Evolutionary conservation across 1,140 invertebrate species (phyloP), one percentile per base, ranked within the genome.

Genomic region (Caenorhabditis briggsae): DNA sequence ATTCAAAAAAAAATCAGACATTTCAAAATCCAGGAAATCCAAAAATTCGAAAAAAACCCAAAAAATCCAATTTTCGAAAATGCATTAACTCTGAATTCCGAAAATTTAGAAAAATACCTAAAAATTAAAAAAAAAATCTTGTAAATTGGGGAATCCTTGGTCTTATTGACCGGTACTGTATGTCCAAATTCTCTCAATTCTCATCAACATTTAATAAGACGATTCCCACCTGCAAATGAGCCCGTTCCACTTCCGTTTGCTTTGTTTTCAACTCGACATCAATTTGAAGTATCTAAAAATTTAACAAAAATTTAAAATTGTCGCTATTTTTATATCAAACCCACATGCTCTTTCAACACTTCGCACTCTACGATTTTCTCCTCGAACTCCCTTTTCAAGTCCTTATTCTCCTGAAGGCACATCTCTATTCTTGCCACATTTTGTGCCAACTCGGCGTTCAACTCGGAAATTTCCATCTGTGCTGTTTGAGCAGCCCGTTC

Each of bases 271-370:
- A 23, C 20, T 78, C 70, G 3, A 14, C 7, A 12, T 78, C 70
- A n/a, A 78, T 78, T 78, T 78, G 70, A 11, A 20, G n/a, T 9
- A 78, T 50, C 70, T 78, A 11, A 53, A 78, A 78, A 50, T 11
- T 33, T 41, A 12, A 2, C 18, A 12, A 16, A 2, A 8, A 46
- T 43, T n/a, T 0, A 43, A 5, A 2, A 70, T 41, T n/a, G 18
- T 78, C 50, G 1, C n/a, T 5, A 12, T 46, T 78, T 12, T 46
- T 50, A 53, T 33, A n/a, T 9, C 5, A 50, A 50, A 50, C 70
- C 50, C 3, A 78, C 70, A 50, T 78, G 70, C n/a, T 78, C 70
- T 78, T 78, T 78, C 25, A 78, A n/a, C 43, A 78, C 70, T 50
- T 78, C 70, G 9, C 46, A 78, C n/a, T 78, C 70, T 5, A 78